Percentiles rank a stretch among this genome's conserved stretches.
Evolutionary conservation across 2,888 invertebrate species (phyloP).

Genomic region (Sylvicola fuscatus): DNA sequence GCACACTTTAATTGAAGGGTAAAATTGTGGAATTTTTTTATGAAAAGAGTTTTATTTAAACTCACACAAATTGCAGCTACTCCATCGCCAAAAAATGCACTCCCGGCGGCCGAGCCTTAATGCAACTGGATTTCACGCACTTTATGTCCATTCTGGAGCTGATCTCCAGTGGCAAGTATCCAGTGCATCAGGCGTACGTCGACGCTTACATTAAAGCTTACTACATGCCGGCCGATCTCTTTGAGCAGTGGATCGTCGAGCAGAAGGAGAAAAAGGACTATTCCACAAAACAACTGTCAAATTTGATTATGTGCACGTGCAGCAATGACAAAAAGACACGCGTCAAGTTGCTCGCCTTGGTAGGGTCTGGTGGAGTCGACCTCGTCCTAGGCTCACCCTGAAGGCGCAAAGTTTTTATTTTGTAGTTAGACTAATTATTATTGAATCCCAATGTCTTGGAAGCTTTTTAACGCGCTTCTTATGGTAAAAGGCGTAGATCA

Average conservation of each 20-base stretch:
- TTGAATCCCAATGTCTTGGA: too few species aligned
- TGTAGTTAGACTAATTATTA: too few species aligned
- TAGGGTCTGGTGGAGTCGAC: slow-evolving; percentile 28
- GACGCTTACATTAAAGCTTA: slow-evolving; percentile 93
- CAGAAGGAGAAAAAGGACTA: slow-evolving; percentile 77
- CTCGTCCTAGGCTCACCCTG: too few species aligned
- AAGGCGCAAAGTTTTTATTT: too few species aligned
- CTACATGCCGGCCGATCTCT: slow-evolving; percentile 69
- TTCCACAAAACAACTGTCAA: slow-evolving; percentile 65
- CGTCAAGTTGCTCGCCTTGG: slow-evolving; percentile 49
- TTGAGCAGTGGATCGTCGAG: slow-evolving; percentile 76
- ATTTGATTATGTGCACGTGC: slow-evolving; percentile 67
- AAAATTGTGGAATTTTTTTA: slow-evolving; percentile 7
- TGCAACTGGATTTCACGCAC: slow-evolving; percentile 96
- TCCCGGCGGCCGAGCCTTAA: slow-evolving; percentile 86
- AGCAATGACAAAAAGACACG: slow-evolving; percentile 73
- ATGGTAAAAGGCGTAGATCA: too few species aligned
- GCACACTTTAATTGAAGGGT: slow-evolving; percentile 82
- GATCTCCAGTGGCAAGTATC: slow-evolving; percentile 60
- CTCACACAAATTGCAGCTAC: slow-evolving; percentile 39
- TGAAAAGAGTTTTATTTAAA: slow-evolving; percentile 1
- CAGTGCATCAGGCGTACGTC: slow-evolving; percentile 77
- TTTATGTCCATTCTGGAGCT: slow-evolving; percentile 78
- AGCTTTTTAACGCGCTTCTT: too few species aligned
- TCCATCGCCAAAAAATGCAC: slow-evolving; percentile 84